Evolutionary conservation across 2,888 invertebrate genomes (phyloP).

Genomic region (Nemotelus pantherinus): DNA sequence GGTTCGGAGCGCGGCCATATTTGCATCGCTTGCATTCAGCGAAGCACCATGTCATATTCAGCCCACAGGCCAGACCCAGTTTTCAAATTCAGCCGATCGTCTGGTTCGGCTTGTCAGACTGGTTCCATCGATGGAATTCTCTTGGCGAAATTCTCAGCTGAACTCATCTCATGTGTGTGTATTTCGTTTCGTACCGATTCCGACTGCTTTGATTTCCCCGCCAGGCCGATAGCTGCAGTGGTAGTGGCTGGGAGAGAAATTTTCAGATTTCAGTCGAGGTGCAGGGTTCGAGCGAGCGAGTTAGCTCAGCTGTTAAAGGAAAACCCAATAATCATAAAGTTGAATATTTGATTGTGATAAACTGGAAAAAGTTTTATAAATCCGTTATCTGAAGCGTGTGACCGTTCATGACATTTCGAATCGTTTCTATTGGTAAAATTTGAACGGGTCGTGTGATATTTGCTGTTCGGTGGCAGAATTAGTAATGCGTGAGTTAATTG

Average conservation of each 20-base stretch:
- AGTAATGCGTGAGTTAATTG: too few species aligned
- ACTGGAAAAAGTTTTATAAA: too few species aligned
- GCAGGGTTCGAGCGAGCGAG: conserved; percentile 49
- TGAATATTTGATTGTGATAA: too few species aligned
- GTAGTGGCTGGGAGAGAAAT: conserved; percentile 8
- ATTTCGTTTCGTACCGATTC: background rate
- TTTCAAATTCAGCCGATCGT: conserved; percentile 25
- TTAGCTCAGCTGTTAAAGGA: conserved; percentile 45
- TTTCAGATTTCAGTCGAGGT: conserved; percentile 49
- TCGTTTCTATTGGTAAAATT: too few species aligned
- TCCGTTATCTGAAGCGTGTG: too few species aligned
- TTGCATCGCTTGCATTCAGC: conserved; percentile 32
- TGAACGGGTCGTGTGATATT: too few species aligned
- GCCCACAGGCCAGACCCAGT: conserved; percentile 7
- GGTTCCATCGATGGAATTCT: conserved; percentile 11
- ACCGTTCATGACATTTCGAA: too few species aligned
- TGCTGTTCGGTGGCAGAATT: too few species aligned
- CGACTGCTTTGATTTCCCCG: background rate
- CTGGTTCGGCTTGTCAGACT: conserved; percentile 27
- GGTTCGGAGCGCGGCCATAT: conserved; percentile 24
- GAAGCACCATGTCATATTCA: conserved; percentile 9
- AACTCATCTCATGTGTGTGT: too few species aligned
- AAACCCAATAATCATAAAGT: too few species aligned
- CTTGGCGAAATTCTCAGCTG: background rate
- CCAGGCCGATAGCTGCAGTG: background rate